Percentiles rank a stretch among this genome's conserved stretches.
phyloP scores from a whole-genome alignment of 2,113 vertebrate species.

The Caretta caretta region DNA sequence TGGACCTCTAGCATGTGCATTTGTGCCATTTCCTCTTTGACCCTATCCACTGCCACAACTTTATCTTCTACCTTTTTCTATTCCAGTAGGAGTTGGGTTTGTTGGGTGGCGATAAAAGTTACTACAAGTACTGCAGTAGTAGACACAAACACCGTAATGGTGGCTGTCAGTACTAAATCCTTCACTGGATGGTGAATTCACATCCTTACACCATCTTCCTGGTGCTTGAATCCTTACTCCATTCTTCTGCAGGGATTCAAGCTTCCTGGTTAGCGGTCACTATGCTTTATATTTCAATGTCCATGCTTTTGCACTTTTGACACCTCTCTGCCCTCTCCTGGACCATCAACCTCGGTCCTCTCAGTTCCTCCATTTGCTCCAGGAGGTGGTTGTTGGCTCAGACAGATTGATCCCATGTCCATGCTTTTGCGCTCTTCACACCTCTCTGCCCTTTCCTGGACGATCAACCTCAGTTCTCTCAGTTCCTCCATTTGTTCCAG shows the following conservation, averaged over 20 bases:
- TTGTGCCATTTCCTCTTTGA: too few species aligned
- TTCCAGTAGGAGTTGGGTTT: background rate
- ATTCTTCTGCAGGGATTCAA: background rate
- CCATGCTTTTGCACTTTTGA: background rate
- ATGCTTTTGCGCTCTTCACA: background rate
- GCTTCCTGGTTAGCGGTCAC: background rate
- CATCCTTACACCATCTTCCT: background rate
- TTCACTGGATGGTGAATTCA: background rate
- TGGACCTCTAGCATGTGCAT: too few species aligned
- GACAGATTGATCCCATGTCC: background rate
- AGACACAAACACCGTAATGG: too few species aligned
- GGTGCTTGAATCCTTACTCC: background rate
- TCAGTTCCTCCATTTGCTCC: background rate
- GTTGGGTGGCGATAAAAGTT: background rate
- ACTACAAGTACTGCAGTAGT: background rate
- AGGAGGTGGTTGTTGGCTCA: background rate
- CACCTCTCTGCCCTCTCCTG: background rate
- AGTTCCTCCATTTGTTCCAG: background rate
- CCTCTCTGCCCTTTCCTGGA: background rate
- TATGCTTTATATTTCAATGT: background rate
- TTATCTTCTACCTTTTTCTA: background rate
- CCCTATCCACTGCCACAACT: too few species aligned
- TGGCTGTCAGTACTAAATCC: background rate
- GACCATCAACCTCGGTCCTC: background rate
- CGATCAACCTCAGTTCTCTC: background rate